Base-by-base conservation (phyloP, 2,113 vertebrate species). In the Mastomys natalensis region DNA sequence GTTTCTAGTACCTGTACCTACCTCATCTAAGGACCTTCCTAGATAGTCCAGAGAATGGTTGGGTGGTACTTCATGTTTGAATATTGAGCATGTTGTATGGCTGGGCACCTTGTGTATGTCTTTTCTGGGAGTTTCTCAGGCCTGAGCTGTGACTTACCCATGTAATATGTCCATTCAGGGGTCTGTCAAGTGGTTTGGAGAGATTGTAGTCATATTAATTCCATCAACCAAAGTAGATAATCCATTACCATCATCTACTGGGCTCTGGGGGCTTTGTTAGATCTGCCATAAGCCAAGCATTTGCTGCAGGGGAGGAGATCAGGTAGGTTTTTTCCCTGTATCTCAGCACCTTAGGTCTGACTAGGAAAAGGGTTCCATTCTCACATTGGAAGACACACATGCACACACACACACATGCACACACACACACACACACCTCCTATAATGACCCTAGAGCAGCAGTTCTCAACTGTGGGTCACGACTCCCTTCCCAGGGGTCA, bases 51-150 rank as follows among this genome's bases (percentile, higher is more conserved):
- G 66, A 91, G 40, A 29, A 51, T 40, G 43, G 76, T 70, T 51
- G 64, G 29, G n/a, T 48, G 53, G 7, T 16, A 8, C 31, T 15
- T 74, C 4, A 0, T 22, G 17, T n/a, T 53, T 72, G 82, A 87
- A 53, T 48, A 19, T 16, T 24, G 34, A 64, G 26, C 58, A 8
- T 64, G 34, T 45, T 72, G 37, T 76, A 51, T 58, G 66, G 6
- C 85, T 68, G 7, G 3, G 3, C 40, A 2, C 34, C 4, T 58
- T 62, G 31, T 43, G 11, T 78, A 51, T 66, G 24, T 77, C 72
- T 90, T 90, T 55, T 40, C 60, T 58, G 85, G 7, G n/a, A 81
- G 72, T 96, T 92, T 85, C 64, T 95, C 72, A 64, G 72, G 60
- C 58, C 88, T 80, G 85, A 78, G 24, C 72, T 58, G 3, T 95